Percentiles rank a stretch among this genome's conserved stretches.
phyloP scores from a whole-genome alignment of 2,888 invertebrate species.

The Noctua comes region DNA sequence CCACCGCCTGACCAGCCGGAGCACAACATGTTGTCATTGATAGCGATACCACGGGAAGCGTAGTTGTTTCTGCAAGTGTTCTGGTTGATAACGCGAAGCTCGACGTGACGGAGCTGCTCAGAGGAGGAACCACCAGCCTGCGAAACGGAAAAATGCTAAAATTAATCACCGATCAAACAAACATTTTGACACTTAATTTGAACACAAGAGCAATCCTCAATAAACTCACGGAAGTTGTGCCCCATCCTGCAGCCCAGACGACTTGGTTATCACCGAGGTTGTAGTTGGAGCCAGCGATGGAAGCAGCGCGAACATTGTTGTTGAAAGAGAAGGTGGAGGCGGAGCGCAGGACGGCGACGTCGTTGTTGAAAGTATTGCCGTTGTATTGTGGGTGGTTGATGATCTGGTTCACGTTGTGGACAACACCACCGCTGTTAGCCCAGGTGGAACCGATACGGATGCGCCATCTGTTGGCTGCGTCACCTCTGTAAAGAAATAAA shows the following conservation, averaged over 20 bases:
- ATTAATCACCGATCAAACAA: background rate
- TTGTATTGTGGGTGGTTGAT: constrained; percentile 78
- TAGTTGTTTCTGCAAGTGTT: constrained; percentile 68
- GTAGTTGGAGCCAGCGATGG: constrained; percentile 72
- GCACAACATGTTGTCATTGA: constrained; percentile 79
- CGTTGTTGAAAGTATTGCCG: constrained; percentile 38
- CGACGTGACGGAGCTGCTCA: constrained; percentile 74
- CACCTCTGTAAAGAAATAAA: constrained; percentile 64
- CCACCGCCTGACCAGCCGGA: constrained; percentile 75
- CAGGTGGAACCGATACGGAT: constrained; percentile 74
- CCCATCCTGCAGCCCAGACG: constrained; percentile 79
- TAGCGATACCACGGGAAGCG: constrained; percentile 47
- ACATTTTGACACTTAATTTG: background rate
- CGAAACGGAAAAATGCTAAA: background rate
- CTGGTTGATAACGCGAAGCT: constrained; percentile 73
- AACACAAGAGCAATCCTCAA: background rate
- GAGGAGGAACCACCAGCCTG: constrained; percentile 67
- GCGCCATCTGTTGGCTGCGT: constrained; percentile 69
- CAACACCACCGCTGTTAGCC: constrained; percentile 75
- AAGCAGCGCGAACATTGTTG: constrained; percentile 49
- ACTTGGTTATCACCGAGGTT: constrained; percentile 69
- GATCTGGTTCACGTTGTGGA: constrained; percentile 58
- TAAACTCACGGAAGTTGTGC: constrained; percentile 68
- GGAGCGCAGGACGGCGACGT: constrained; percentile 18
- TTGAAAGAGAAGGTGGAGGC: constrained; percentile 39